Evolutionary conservation across 1,140 invertebrate genomes (phyloP), one percentile per base, ranked within the genome.

Genomic region (Tyrophagus putrescentiae): DNA sequence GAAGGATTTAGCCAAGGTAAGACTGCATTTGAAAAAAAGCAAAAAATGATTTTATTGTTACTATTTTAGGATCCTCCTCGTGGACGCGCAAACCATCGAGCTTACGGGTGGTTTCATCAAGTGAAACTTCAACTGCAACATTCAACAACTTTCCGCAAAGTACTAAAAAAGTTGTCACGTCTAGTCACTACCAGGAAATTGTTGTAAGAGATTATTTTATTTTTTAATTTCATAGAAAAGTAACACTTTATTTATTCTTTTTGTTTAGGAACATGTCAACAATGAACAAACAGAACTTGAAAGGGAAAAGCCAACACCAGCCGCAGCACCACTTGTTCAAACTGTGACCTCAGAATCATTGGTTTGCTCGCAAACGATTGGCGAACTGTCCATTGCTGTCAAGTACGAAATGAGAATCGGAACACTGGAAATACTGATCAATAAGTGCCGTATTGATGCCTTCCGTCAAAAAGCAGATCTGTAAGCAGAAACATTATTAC

Each of bases 361-460:
- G 25, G 25, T 23, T 21, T n/a, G 18, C 41, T 21, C 25, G 25
- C 41, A 42, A 3, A 42, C 25, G 18, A 42, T 21, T 7, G 45
- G 45, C 7, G 7, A 48, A 7, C 23, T 48, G 7, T 21, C 45
- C 7, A 13, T 48, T 7, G 23, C 45, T 13, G 13, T 48, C 7
- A 48, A 48, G 21, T 48, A 48, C 31, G 45, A 48, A 7, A 48
- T 48, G 45, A 48, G 45, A 48, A 48, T 48, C 31, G 45, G 45
- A 25, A 25, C 45, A 21, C 18, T 48, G 7, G 45, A 48, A 21
- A 48, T 48, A 13, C 31, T 29, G 21, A 48, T 48, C 23, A 21
- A 48, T 21, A 48, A 48, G 45, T 48, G 45, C 31, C 45, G 45
- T 7, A 18, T 48, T 6, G 45, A 48, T 7, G 18, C 31, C 7